Base-by-base conservation (phyloP, 92 coral and sea anemone genomes). In the Nematostella vectensis region DNA sequence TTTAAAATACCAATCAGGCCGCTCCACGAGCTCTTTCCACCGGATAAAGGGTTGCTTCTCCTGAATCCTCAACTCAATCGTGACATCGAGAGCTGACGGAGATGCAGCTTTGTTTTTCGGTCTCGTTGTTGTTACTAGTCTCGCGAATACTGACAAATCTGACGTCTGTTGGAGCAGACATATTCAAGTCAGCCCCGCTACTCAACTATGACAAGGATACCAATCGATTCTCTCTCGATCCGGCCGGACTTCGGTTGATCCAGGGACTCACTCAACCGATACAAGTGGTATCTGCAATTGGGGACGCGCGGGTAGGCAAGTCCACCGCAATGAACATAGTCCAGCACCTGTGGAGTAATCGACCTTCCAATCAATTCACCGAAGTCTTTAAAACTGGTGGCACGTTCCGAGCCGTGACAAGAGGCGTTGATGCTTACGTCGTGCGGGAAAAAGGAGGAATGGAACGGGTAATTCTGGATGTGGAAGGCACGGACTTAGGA, bases 281-380 rank as follows among this genome's bases (percentile, higher is more conserved):
- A 4, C 60, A 65, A 58, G 68, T 74, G 0, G 15, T 67, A 16
- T 65, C 80, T 3, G 89, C 80, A 0, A 61, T 82, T 54, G 88
- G 88, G 0, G 88, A 81, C 47, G 73, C 88, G 4, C 74, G 88
- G 26, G 79, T 81, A 4, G 88, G 88, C 3, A 81, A 81, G 53
- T 81, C 88, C 13, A 81, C 88, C 22, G 71, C 81, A 50, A 45
- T 81, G 61, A 81, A 81, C 57, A 48, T 76, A 25, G 29, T 76
- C 20, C 63, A 61, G 23, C 63, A 81, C 47, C 1, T 19, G 27
- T 58, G 63, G 63, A 39, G 13, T 13, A 11, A 58, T 0, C 13
- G 22, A 15, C 12, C 3, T 3, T 8, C 31, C 9, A 45, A 62
- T 4, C 57, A 81, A 26, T 58, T 58, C 22, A 25, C 16, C 18